A percentile compares a stretch with the other conserved stretches of the same genome.
phyloP scores from a whole-genome alignment of 92 coral and sea anemone species.

The Phenganax marumi region DNA sequence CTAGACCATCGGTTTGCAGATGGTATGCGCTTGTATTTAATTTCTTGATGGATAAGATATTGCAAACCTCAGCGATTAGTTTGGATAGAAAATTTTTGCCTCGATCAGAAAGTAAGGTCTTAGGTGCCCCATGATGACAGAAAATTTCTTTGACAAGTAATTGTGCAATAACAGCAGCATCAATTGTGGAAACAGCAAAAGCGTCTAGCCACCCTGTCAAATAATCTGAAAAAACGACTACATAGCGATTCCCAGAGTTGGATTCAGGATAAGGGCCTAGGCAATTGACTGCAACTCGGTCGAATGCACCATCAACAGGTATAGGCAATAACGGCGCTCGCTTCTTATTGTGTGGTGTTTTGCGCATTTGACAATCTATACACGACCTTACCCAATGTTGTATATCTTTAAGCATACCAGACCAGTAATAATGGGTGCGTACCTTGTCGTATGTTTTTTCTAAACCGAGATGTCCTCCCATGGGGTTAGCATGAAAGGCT shows the following conservation, averaged over 20 bases:
- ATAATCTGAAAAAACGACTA: slow-evolving; percentile 59
- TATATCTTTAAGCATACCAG: slow-evolving; percentile 61
- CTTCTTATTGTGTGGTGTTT: slow-evolving; percentile 42
- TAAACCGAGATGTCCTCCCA: slow-evolving; percentile 62
- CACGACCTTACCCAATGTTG: slow-evolving; percentile 62
- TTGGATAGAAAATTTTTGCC: slow-evolving; percentile 60
- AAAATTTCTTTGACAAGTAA: slow-evolving; percentile 55
- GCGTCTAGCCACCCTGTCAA: slow-evolving; percentile 68
- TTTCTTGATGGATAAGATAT: slow-evolving; percentile 44
- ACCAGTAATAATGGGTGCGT: slow-evolving; percentile 53
- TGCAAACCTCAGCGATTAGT: slow-evolving; percentile 60
- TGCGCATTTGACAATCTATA: slow-evolving; percentile 57
- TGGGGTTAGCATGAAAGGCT: slow-evolving; percentile 54
- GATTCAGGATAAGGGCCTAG: slow-evolving; percentile 64
- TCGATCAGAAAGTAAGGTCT: slow-evolving; percentile 57
- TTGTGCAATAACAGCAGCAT: slow-evolving; percentile 53
- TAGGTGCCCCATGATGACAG: slow-evolving; percentile 56
- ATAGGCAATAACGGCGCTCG: slow-evolving; percentile 39
- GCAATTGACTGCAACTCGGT: slow-evolving; percentile 63
- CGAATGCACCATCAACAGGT: slow-evolving; percentile 55
- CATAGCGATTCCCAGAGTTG: slow-evolving; percentile 57
- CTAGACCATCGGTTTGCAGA: slow-evolving; percentile 34
- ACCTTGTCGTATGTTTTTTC: slow-evolving; percentile 61
- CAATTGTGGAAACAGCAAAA: slow-evolving; percentile 55
- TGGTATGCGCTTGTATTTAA: slow-evolving; percentile 36